Conservation (phyloP, 1,140 invertebrate genomes). For the Micrasema minimum region DNA sequence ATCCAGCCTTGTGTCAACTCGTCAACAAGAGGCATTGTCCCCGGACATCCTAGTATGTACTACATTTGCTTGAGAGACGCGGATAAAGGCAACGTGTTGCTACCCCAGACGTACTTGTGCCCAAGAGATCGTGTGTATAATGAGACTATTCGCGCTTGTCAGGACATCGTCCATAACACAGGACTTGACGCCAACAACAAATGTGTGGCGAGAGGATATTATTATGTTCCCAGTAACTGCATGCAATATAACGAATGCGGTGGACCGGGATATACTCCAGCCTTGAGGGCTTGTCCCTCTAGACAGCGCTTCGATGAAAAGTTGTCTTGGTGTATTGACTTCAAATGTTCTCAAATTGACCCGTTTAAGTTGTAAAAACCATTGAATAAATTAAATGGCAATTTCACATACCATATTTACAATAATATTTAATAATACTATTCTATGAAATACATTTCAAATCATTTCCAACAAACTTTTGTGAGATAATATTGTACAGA, state of each 20-base stretch:
- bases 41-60: constrained; percentile 58
- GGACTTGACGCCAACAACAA: background rate
- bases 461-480: no score
- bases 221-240: constrained; percentile 16
- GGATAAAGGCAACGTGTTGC: background rate
- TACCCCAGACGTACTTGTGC: constrained; percentile 37
- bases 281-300: background rate
- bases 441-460: no score
- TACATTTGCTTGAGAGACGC: constrained; percentile 57
- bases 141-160: background rate
- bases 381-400: no score
- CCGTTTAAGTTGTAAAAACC: no score
- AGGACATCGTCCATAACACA: background rate
- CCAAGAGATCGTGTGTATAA: constrained; percentile 2
- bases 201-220: background rate
- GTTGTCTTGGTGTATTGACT: no score
- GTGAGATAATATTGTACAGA: no score
- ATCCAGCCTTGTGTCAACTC: constrained; percentile 40
- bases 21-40: constrained; percentile 57
- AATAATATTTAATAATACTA: no score
- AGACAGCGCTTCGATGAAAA: no score
- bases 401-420: no score
- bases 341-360: no score
- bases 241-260: constrained; percentile 6
- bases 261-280: background rate